Evolutionary conservation across 2,113 vertebrate species (phyloP).

Genomic region (Erpornis zantholeuca): DNA sequence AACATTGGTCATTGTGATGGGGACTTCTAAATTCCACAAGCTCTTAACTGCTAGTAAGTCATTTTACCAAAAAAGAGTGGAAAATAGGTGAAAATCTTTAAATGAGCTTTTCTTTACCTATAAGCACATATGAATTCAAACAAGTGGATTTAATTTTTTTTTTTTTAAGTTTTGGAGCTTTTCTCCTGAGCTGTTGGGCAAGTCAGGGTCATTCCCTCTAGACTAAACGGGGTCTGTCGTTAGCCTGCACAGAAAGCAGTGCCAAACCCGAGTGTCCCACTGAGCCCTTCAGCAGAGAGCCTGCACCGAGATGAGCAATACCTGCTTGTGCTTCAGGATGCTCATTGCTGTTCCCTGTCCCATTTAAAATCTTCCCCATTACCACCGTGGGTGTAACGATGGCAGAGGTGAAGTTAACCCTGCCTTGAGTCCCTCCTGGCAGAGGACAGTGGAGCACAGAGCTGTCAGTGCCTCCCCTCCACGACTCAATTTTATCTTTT

Average conservation of each 20-base stretch:
- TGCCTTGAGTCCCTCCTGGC: neutral
- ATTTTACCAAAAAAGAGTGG: neutral
- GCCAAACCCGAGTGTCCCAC: neutral
- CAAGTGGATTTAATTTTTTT: neutral
- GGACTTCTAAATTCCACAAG: neutral
- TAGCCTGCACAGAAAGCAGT: neutral
- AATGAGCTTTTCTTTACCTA: neutral
- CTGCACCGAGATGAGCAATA: neutral
- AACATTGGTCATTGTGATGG: neutral
- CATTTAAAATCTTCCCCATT: neutral
- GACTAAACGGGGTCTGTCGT: neutral
- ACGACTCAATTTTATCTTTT: neutral
- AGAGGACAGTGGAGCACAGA: neutral
- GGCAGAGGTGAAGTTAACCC: neutral
- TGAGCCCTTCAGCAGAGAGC: neutral
- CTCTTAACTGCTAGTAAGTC: neutral
- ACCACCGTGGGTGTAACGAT: neutral
- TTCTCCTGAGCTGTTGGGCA: neutral
- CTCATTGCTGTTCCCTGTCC: neutral
- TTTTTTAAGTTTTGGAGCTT: neutral
- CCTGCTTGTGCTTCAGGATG: neutral
- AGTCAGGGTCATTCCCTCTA: neutral
- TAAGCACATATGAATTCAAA: neutral
- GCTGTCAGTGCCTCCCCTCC: neutral
- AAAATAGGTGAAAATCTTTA: neutral